Base-by-base conservation (phyloP, 2,113 vertebrate species). In the Chrysochloris asiatica region DNA sequence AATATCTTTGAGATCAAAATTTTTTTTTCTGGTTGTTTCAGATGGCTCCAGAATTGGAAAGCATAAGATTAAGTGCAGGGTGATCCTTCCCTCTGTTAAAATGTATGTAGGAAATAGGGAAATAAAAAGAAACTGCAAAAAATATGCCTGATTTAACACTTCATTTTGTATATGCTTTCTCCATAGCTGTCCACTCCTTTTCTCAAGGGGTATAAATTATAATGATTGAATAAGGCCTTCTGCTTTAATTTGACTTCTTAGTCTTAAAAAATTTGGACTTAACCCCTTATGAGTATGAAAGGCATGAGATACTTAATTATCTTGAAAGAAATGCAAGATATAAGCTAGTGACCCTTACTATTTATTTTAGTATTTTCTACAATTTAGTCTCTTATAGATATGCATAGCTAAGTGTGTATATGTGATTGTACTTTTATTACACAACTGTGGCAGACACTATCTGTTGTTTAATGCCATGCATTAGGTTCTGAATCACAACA, bases 1-100 rank as follows among this genome's bases (percentile, higher is more conserved):
- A n/a, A 75, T 93, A 52, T 91, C 41, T 93, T 91, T 93, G 83
- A 89, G 77, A 92, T 92, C 61, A 93, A 75, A 86, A n/a, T n/a
- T 38, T 48, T 71, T 59, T 86, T 82, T 93, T 56, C 54, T 84
- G 41, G 22, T 54, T 80, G 14, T 81, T 86, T 90, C 79, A 92
- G 48, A 50, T 50, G n/a, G n/a, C n/a, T n/a, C n/a, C n/a, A n/a
- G n/a, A n/a, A n/a, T n/a, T n/a, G 48, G 47, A 22, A 90, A 72
- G 2, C n/a, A 61, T 43, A 72, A 47, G 24, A 79, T 11, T 63
- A 36, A 90, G 28, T 38, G 3, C 1, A 6, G 28, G 19, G 22
- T 56, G 28, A 79, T 86, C 54, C 85, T 91, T 79, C n/a, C n/a
- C n/a, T n/a, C 38, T 83, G 38, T 54, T 71, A 89, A 63, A n/a